Conservation (phyloP, 2,797 vertebrate species). For the Sebastes jordani region DNA sequence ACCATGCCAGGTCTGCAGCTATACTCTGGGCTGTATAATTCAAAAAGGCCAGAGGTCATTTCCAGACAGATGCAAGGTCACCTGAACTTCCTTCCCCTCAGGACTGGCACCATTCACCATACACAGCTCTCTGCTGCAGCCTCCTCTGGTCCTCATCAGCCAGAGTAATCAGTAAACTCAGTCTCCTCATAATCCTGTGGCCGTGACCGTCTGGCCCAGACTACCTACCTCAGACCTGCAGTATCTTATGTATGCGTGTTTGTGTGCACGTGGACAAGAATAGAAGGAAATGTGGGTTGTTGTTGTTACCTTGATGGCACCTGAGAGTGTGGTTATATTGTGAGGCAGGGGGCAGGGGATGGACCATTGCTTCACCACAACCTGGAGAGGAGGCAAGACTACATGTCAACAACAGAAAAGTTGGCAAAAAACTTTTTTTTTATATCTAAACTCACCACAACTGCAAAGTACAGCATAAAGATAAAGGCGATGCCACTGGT, state of each 20-base stretch:
- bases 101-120: constrained; percentile 53
- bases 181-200: constrained; percentile 41
- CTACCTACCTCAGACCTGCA: constrained; percentile 3
- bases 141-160: constrained; percentile 68
- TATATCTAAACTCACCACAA: constrained; percentile 88
- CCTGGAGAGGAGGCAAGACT: constrained; percentile 68
- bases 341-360: constrained; percentile 91
- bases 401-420: constrained; percentile 4
- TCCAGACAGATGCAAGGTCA: constrained; percentile 71
- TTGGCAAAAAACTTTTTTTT: neutral
- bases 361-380: constrained; percentile 93
- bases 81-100: constrained; percentile 70
- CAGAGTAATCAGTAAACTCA: constrained; percentile 50
- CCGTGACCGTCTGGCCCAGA: constrained; percentile 31
- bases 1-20: constrained; percentile 36
- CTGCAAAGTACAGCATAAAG: constrained; percentile 93
- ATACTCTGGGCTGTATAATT: constrained; percentile 50
- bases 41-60: constrained; percentile 73
- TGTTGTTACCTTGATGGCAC: constrained; percentile 59
- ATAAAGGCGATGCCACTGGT: constrained; percentile 95
- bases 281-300: neutral
- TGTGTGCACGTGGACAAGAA: neutral
- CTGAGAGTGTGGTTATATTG: constrained; percentile 62
- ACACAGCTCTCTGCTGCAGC: constrained; percentile 5
- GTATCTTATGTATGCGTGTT: neutral